Base-by-base conservation (phyloP, 2,888 invertebrate genomes). In the Caenorhabditis macrosperma region DNA sequence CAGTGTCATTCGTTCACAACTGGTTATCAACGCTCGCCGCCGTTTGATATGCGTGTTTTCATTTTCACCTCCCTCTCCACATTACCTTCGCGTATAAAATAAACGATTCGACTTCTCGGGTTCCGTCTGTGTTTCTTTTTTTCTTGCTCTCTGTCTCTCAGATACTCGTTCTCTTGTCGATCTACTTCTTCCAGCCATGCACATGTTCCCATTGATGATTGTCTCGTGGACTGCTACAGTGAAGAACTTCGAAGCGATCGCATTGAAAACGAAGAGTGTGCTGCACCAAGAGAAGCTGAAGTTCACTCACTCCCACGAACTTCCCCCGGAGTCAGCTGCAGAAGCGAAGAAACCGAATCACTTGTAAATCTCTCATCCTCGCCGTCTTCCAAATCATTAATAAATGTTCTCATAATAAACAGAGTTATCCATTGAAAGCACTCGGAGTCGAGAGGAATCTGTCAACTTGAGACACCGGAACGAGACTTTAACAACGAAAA, bases 1-100 rank as follows among this genome's bases (percentile, higher is more conserved):
- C 54, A 54, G 55, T 33, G 17, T 20, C 26, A 41, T 35, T 20
- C 26, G 26, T 35, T 54, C n/a, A 52, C 24, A 54, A 66, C 66
- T 5, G 41, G 66, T 66, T 66, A 54, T 52, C 52, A 54, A 54
- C 38, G 38, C 12, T 15, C 38, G 12, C 33, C 33, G 33, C 6
- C 6, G 38, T 38, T 60, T 35, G 38, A 38, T 38, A 38, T 38
- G 38, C 38, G 38, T 38, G 38, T 38, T 38, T 38, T 38, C 38
- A 38, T 12, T 38, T 12, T 5, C 12, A 3, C 38, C 5, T 9
- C 33, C 9, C 38, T 38, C 15, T n/a, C n/a, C 15, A 9, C 38
- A 12, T 38, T 12, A 38, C 38, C 38, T 38, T 38, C 15, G 7
- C 15, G 5, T 12, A 9, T 38, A 33, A 7, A 33, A 33, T 33